Evolutionary conservation across 1,140 invertebrate species (phyloP).

Genomic region (Tetragonula clypearis): DNA sequence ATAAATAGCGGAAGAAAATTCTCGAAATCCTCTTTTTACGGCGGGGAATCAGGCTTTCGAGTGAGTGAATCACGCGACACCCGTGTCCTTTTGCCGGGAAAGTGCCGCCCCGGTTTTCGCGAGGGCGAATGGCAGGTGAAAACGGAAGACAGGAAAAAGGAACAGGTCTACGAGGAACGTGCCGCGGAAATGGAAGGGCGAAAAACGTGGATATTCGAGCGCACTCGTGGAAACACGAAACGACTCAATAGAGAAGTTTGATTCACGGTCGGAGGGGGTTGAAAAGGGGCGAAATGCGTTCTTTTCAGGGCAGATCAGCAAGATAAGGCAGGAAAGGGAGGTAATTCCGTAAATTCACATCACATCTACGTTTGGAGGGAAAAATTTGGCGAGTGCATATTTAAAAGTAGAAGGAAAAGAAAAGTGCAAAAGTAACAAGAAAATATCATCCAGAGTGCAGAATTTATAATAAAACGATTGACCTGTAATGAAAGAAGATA

Average conservation of each 20-base stretch:
- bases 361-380: not conserved
- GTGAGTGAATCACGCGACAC: constrained; percentile 30
- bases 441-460: not conserved
- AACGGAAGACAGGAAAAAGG: not conserved
- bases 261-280: constrained; percentile 15
- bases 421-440: not conserved
- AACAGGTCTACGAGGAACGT: constrained; percentile 15
- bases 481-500: not conserved
- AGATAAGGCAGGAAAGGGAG: constrained; percentile 32
- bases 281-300: constrained; percentile 53
- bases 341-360: constrained; percentile 41
- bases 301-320: constrained; percentile 54
- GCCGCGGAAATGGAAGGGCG: constrained; percentile 52
- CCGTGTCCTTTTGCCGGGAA: constrained; percentile 17
- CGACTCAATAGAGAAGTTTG: constrained; percentile 55
- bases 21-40: constrained; percentile 18
- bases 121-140: not conserved
- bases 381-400: not conserved
- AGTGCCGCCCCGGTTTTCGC: not conserved
- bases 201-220: constrained; percentile 50
- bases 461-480: not conserved
- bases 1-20: constrained; percentile 21
- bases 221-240: constrained; percentile 53
- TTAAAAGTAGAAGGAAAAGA: not conserved
- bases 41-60: constrained; percentile 16